Percentiles rank a stretch among this genome's conserved stretches.
Evolutionary conservation across 2,797 vertebrate species (phyloP).

Genomic region (Sebastes cheni): DNA sequence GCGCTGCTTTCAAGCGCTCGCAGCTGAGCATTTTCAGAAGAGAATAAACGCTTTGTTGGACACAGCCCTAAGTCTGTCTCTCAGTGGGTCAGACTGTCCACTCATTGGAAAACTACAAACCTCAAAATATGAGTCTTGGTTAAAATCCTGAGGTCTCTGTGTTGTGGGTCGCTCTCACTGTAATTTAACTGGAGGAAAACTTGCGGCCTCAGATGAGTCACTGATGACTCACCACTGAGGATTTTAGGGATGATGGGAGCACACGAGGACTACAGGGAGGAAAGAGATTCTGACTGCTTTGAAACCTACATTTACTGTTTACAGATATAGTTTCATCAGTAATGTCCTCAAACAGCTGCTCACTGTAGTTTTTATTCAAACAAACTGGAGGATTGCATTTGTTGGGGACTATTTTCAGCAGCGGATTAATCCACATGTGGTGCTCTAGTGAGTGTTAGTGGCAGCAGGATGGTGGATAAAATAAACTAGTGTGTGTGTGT

Average conservation of each 20-base stretch:
- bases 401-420: not conserved
- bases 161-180: not conserved
- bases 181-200: not conserved
- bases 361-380: not conserved
- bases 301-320: no score
- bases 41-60: no score
- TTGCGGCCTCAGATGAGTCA: not conserved
- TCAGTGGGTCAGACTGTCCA: not conserved
- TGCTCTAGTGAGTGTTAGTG: no score
- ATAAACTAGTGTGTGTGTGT: no score
- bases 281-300: not conserved
- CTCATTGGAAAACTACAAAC: not conserved
- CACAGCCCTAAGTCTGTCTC: no score
- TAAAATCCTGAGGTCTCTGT: not conserved
- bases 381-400: not conserved
- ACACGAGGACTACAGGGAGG: not conserved
- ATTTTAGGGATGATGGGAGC: not conserved
- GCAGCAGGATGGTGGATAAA: no score
- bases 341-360: not conserved
- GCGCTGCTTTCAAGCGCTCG: fast-evolving
- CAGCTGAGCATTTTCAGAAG: no score
- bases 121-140: not conserved
- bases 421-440: not conserved
- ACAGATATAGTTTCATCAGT: not conserved
- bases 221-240: not conserved